Evolutionary conservation across 2,888 invertebrate species (phyloP), one percentile per base, ranked within the genome.

Genomic region (Podotricha telesiphe): DNA sequence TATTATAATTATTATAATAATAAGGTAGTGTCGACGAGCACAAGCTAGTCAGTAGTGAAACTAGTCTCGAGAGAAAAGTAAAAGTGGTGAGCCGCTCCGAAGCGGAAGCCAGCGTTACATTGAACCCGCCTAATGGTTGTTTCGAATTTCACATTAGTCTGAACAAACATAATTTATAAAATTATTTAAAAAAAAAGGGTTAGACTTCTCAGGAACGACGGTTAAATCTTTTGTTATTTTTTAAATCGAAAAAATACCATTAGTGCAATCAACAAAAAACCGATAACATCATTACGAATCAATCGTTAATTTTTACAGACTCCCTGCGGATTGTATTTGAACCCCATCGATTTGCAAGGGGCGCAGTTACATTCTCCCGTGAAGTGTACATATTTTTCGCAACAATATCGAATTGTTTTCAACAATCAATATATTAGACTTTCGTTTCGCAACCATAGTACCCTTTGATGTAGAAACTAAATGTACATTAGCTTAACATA

Each of bases 201-300:
- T 34, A 15, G 53, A 58, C 61, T 69, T 71, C 72, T 70, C 73
- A 65, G 69, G 63, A 62, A 65, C 55, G 78, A 89, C 86, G 82
- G 83, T 84, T 85, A 86, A 84, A 83, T 87, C 85, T 85, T 87
- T 88, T 77, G 84, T 89, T 81, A 73, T 68, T 67, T 67, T 68
- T 70, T 58, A 71, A 58, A 61, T 68, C 65, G 48, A 19, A 37
- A 50, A 37, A 68, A 70, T 69, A 70, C 74, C 72, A 70, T 74
- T 73, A 75, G 68, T 72, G 72, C 73, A 79, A 82, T 82, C 79
- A 77, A 81, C 80, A 77, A 78, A 77, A 75, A 79, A 75, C 6
- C 87, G 86, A 88, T 88, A 88, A 88, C 82, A 90, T 91, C 92
- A 91, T 92, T 91, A 91, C 80, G 75, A 81, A 82, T 86, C 79